Evolutionary conservation across 2,888 invertebrate genomes (phyloP).

Genomic region (Clunio marinus): DNA sequence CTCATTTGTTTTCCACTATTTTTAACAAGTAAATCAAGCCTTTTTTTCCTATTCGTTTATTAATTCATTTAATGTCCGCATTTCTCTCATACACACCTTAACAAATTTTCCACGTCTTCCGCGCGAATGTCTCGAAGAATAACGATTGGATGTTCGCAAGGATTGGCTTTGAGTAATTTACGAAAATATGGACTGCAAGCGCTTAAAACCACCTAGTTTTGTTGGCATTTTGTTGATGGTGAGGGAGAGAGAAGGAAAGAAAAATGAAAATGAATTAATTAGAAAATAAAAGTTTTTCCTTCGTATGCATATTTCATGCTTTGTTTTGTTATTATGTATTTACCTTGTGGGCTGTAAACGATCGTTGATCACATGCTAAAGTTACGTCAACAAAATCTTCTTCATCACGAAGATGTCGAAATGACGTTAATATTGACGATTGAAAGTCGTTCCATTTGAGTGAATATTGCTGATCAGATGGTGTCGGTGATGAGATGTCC

Average conservation of each 20-base stretch:
- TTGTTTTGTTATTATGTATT: conserved; percentile 38
- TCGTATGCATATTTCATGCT: conserved; percentile 17
- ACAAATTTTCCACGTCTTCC: conserved; percentile 79
- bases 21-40: conserved; percentile 15
- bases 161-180: conserved; percentile 80
- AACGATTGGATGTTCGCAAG: conserved; percentile 86
- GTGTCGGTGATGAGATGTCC: conserved; percentile 49
- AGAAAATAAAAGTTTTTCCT: conserved; percentile 10
- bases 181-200: conserved; percentile 92
- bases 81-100: conserved; percentile 57
- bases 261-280: conserved; percentile 39
- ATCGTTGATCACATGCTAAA: conserved; percentile 83
- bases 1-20: background rate
- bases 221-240: conserved; percentile 39
- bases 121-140: conserved; percentile 81
- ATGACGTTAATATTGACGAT: conserved; percentile 83
- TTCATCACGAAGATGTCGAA: conserved; percentile 81
- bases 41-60: conserved; percentile 10
- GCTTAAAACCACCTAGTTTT: conserved; percentile 65
- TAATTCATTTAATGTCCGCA: conserved; percentile 34
- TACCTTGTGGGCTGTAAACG: conserved; percentile 84
- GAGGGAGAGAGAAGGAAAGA: conserved; percentile 43
- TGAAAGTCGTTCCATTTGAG: conserved; percentile 94
- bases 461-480: conserved; percentile 80
- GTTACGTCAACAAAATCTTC: conserved; percentile 93